Evolutionary conservation across 1,140 invertebrate species (phyloP), one percentile per base, ranked within the genome.

Genomic region (Rhynchophorus ferrugineus): DNA sequence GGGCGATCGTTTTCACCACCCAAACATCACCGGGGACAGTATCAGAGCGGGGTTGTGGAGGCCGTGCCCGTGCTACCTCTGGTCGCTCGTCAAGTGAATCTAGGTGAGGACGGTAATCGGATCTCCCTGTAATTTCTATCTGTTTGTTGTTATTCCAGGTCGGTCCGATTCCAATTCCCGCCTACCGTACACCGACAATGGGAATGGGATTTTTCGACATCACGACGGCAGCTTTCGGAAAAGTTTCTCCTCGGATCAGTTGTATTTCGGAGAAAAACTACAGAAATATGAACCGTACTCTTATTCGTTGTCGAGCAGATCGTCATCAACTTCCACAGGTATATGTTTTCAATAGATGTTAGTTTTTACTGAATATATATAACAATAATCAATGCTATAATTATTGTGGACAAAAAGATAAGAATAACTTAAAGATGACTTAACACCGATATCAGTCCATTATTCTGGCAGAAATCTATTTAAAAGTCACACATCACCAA

Each of bases 181-280:
- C 16, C 9, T 38, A 6, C 16, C 11, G 9, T 14, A 14, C 35
- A n/a, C 42, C 13, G 14, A 18, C 18, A n/a, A n/a, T n/a, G n/a
- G n/a, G n/a, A 19, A 2, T 35, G 29, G 11, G 14, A 17, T 22
- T 36, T 45, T 54, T 29, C 19, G 44, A 14, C 18, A 35, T 24
- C 21, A n/a, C n/a, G n/a, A 54, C 33, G 24, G 46, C 44, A n/a
- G 52, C 19, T 39, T 61, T 67, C 20, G 61, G 3, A 69, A 69
- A 47, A 69, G 67, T 54, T 63, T 65, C 39, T 68, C 65, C 18
- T 66, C 64, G 1, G 67, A 69, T 45, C 65, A 67, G 37, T 53
- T 67, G 1, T 61, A 57, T 19, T 43, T 37, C n/a, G 49, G 19
- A 37, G 55, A 48, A 16, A 45, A 47, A 36, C n/a, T 49, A 39